Base-by-base conservation (phyloP, 2,113 vertebrate genomes). In the Sisor rabdophorus region DNA sequence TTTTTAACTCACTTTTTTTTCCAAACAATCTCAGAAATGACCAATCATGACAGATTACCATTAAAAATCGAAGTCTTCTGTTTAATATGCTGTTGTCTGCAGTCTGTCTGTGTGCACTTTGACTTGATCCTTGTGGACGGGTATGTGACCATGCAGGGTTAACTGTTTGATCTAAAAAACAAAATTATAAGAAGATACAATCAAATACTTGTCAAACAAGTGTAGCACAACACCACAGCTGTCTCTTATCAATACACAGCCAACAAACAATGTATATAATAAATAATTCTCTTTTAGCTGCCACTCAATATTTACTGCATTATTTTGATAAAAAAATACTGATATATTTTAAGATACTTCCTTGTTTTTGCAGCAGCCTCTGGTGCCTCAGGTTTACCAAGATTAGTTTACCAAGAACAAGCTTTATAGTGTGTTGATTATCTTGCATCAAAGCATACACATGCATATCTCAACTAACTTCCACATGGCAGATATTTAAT, bases 41-140 rank as follows among this genome's bases (percentile, higher is more conserved):
- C 5, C 11, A 28, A 24, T 68, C 8, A 68, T 47, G 28, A 48
- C 9, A n/a, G 1, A 11, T 76, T 82, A 82, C 80, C 77, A 68
- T 19, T 60, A 73, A 82, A 11, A 68, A 68, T 44, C 48, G 73
- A 47, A 0, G 67, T 7, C 28, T 76, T 47, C 52, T 67, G 26
- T 58, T 61, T n/a, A 70, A 20, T 50, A 9, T 19, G 28, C 30
- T 71, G 19, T 30, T 61, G 52, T 28, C 16, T 53, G 64, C 28
- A 53, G 75, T 55, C 48, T 64, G 40, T 22, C 65, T 77, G 15
- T 48, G 28, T 32, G 12, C 59, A 11, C 16, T 15, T n/a, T 13
- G 28, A 48, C 36, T 22, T 63, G 76, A 60, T 63, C 32, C 10
- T 71, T 71, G 67, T 19, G 59, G 13, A 65, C 13, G 11, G 53